Percentiles rank a stretch among this genome's conserved stretches.
Evolutionary conservation across 1,140 invertebrate species (phyloP).

Genomic region (Armadillidium nasatum): DNA sequence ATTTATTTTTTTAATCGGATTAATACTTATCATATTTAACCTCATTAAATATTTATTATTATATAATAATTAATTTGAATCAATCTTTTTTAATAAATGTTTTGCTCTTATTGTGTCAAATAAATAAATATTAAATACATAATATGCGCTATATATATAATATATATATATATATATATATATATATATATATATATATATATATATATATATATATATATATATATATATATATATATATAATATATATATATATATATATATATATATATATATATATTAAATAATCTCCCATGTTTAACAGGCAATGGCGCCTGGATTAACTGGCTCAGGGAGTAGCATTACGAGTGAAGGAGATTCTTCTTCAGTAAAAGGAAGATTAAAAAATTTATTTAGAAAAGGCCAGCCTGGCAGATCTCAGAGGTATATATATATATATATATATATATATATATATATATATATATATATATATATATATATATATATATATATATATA

Average conservation of each 20-base stretch:
- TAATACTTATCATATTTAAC: background rate
- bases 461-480: background rate
- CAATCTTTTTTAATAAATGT: background rate
- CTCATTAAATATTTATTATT: background rate
- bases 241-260: constrained; percentile 1
- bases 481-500: background rate
- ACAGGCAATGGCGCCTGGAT: background rate
- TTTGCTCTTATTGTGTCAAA: background rate
- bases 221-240: constrained; percentile 8
- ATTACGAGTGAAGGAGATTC: background rate
- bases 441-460: background rate
- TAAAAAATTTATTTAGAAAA: background rate
- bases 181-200: no score
- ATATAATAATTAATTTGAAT: background rate
- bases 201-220: constrained; percentile 16
- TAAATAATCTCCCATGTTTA: background rate
- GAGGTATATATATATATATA: background rate
- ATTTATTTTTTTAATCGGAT: background rate
- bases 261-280: constrained; percentile 15
- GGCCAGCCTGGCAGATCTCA: background rate
- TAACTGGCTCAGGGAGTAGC: background rate
- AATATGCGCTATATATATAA: background rate
- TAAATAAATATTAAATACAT: background rate
- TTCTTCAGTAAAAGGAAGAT: background rate
- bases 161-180: no score